Conservation (phyloP, 1,140 invertebrate species). For the Lutraria rhynchaena region DNA sequence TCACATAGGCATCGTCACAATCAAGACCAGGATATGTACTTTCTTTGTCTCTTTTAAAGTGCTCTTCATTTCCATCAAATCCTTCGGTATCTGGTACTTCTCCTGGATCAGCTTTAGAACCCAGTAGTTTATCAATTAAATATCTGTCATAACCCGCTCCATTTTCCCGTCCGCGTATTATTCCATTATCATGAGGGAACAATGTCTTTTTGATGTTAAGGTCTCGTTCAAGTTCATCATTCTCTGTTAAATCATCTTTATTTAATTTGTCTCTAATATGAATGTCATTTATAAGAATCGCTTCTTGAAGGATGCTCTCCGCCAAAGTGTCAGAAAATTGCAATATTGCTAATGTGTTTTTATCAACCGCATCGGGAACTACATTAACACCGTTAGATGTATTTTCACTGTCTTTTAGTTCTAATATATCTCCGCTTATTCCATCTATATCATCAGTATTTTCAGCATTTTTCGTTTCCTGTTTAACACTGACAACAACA, state of each 20-base stretch:
- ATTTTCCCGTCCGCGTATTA: not conserved
- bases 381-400: not conserved
- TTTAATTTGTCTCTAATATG: constrained; percentile 22
- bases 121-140: constrained; percentile 35
- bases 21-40: constrained; percentile 35
- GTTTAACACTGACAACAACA: too few relatives aligned
- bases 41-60: constrained; percentile 16
- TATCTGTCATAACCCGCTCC: constrained; percentile 38
- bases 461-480: too few relatives aligned
- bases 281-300: constrained; percentile 47
- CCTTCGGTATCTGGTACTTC: constrained; percentile 1
- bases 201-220: constrained; percentile 10
- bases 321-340: constrained; percentile 23
- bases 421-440: too few relatives aligned
- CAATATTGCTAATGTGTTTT: not conserved
- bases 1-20: constrained; percentile 5
- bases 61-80: constrained; percentile 35
- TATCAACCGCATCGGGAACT: not conserved
- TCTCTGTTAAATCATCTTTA: not conserved
- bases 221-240: not conserved
- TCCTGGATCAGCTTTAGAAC: constrained; percentile 38
- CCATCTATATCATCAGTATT: too few relatives aligned
- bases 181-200: constrained; percentile 18
- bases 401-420: too few relatives aligned
- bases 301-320: constrained; percentile 41